Evolutionary conservation across 2,888 invertebrate species (phyloP).

Genomic region (Drosophila ochracea): DNA sequence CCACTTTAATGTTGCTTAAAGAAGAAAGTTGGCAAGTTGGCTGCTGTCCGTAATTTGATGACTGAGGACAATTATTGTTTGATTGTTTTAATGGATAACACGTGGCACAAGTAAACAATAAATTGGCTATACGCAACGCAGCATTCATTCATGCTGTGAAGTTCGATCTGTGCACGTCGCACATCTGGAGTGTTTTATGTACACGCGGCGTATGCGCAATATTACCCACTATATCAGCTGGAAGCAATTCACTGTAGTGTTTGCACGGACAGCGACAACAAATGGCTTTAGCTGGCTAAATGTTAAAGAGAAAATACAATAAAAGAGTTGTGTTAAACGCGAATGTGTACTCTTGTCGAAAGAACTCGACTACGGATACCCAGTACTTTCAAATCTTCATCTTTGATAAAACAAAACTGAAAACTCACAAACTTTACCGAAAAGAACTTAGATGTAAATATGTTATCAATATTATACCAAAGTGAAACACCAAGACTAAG

Average conservation of each 20-base stretch:
- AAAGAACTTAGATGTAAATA: not conserved
- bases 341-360: not conserved
- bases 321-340: slow-evolving; percentile 11
- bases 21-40: not conserved
- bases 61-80: slow-evolving; percentile 36
- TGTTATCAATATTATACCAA: not conserved
- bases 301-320: slow-evolving; percentile 17
- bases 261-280: slow-evolving; percentile 25
- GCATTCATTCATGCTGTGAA: slow-evolving; percentile 9
- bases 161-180: slow-evolving; percentile 29
- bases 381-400: not conserved
- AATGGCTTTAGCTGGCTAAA: slow-evolving; percentile 52
- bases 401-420: not conserved
- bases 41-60: slow-evolving; percentile 9
- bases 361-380: not conserved
- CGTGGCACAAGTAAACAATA: slow-evolving; percentile 51
- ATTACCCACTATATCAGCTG: slow-evolving; percentile 54
- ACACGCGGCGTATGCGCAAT: slow-evolving; percentile 68
- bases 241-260: slow-evolving; percentile 30
- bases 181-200: slow-evolving; percentile 50
- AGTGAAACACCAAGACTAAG: not conserved
- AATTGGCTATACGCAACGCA: slow-evolving; percentile 47
- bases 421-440: not conserved
- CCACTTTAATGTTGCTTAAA: not conserved
- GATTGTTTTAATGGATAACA: slow-evolving; percentile 55